Evolutionary conservation across 1,140 invertebrate species (phyloP), one percentile per base, ranked within the genome.

Genomic region (Atopsyche davidsoni): DNA sequence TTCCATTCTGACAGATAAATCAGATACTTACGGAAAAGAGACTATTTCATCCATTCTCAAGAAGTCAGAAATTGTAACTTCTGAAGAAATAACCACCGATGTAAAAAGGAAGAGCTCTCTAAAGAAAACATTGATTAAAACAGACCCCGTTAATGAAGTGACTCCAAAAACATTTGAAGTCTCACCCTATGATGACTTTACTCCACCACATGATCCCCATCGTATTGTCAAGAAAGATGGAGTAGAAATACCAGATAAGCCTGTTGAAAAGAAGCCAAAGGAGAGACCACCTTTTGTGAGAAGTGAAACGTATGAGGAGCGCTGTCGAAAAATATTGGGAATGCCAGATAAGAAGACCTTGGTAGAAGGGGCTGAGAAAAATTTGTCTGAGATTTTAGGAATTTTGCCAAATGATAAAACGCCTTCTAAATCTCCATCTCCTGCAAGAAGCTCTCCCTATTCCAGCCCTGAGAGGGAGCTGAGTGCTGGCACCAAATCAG

Each of bases 261-360:
- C 32, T 19, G 51, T 9, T 11, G 58, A 58, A 43, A 50, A 49
- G n/a, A 51, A 59, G 3, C 11, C 57, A 3, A 69, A 68, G 61
- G 21, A 59, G 16, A 73, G 69, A 53, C 69, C 68, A 17, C 72
- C 70, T 21, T 65, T 77, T 36, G 70, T 70, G 53, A 72, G 80
- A 58, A 76, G 78, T 28, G 80, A 83, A 63, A 82, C 81, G n/a
- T 83, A 82, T 45, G 81, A 82, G 66, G 80, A 82, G 64, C 69
- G 80, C n/a, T 82, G 80, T 57, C 67, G 76, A 21, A 76, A 81
- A 58, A 81, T 83, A 50, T 61, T 83, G 25, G 81, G 81, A 4
- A 79, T 82, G 65, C 70, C 68, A 32, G 65, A 72, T 50, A 67
- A 66, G 22, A 64, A 69, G 38, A 65, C 56, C 11, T 60, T 54